Conservation (phyloP, 2,113 vertebrate species). For the Colossoma macropomum region DNA sequence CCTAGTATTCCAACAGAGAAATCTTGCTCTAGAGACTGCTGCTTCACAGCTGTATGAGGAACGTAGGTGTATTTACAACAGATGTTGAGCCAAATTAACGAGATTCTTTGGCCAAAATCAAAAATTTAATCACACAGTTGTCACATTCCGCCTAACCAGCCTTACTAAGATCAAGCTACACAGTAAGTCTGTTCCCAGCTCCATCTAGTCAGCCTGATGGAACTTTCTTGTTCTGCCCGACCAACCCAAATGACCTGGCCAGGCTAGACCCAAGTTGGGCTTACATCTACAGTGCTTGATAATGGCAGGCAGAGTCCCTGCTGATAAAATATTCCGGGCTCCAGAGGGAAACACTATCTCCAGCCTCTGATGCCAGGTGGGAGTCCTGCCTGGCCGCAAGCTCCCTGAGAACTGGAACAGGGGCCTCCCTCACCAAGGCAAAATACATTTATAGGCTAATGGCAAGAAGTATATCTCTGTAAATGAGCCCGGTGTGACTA, state of each 20-base stretch:
- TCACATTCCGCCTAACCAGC: not conserved
- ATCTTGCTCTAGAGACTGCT: too few relatives aligned
- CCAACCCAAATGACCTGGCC: not conserved
- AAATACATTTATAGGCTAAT: slow-evolving; percentile 1
- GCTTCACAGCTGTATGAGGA: too few relatives aligned
- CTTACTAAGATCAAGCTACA: not conserved
- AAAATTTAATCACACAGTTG: too few relatives aligned
- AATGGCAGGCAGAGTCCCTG: not conserved
- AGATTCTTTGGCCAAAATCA: too few relatives aligned
- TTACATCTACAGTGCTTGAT: not conserved
- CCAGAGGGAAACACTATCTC: slow-evolving; percentile 26
- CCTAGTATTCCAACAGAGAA: too few relatives aligned
- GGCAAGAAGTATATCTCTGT: not conserved
- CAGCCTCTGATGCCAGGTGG: slow-evolving; percentile 11
- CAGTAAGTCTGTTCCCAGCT: not conserved
- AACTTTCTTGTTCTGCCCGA: too few relatives aligned
- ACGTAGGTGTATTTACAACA: too few relatives aligned
- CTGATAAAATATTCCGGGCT: slow-evolving; percentile 10
- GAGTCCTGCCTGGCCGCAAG: slow-evolving; percentile 28
- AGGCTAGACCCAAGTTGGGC: not conserved
- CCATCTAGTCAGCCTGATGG: too few relatives aligned
- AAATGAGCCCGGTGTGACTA: not conserved
- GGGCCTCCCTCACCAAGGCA: slow-evolving; percentile 1
- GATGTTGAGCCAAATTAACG: too few relatives aligned
- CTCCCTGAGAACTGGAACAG: slow-evolving; percentile 17